Base-by-base conservation (phyloP, 2,113 vertebrate genomes). In the Polypterus senegalus region DNA sequence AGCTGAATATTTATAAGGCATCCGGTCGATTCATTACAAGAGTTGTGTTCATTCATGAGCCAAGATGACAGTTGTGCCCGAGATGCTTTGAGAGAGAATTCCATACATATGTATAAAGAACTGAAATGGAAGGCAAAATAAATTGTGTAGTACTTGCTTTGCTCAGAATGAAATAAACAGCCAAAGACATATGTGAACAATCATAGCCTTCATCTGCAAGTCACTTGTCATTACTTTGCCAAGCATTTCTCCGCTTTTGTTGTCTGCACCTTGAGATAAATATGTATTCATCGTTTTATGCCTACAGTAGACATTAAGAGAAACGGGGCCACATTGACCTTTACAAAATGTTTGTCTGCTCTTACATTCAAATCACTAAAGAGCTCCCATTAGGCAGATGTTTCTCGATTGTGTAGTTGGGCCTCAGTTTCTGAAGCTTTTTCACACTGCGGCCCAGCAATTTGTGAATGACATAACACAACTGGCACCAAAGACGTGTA, bases 281-380 rank as follows among this genome's bases (percentile, higher is more conserved):
- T 67, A 71, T 73, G 63, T 70, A 70, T 71, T 69, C 67, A 61
- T 65, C 66, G 67, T 58, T 47, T 69, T 71, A 62, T 60, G 49
- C 60, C 59, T 62, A n/a, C 54, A 61, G 65, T 67, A 66, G 9
- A 43, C 27, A 27, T 27, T 27, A 27, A 27, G 27, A 27, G 27
- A 27, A 27, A 27, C 27, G 27, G 27, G 27, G 27, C 27, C 27
- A 27, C 27, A 27, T 27, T 27, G 27, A 27, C 27, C 27, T 27
- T 27, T 27, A 27, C 27, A 27, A 27, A 27, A 27, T 27, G 27
- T 27, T 27, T 27, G 27, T 27, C 27, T 27, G 27, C 27, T 27
- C 27, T 27, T 27, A 27, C 27, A 27, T 27, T 27, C 27, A 27
- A 27, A 27, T 27, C 27, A 27, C 27, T 27, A 27, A 27, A 27